phyloP scores from a whole-genome alignment of 2,888 invertebrate species.

The Rhorus exstirpatorius region DNA sequence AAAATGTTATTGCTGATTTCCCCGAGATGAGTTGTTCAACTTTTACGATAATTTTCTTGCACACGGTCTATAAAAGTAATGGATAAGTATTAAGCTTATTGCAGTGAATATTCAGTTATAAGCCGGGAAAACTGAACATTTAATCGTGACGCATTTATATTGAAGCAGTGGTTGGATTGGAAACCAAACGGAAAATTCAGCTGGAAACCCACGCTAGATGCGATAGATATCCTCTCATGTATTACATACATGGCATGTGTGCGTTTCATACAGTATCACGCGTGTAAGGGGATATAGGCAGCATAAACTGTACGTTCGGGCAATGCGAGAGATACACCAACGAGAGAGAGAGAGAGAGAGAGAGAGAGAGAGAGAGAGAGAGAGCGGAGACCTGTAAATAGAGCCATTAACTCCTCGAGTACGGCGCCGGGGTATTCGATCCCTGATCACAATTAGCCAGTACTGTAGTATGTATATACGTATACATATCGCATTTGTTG shows the following conservation, averaged over 20 bases:
- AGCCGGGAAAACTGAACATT: not conserved
- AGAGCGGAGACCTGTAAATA: slow-evolving; percentile 50
- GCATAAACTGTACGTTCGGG: slow-evolving; percentile 17
- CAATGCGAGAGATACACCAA: not conserved
- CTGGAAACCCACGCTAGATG: slow-evolving; percentile 6
- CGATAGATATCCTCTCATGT: slow-evolving; percentile 21
- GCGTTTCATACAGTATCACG: slow-evolving; percentile 15
- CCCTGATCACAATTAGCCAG: slow-evolving; percentile 51
- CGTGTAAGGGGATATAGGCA: slow-evolving; percentile 46
- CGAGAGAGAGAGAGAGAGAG: slow-evolving; percentile 8
- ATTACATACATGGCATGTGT: not conserved
- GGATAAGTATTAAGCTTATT: not conserved
- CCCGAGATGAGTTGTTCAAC: too few relatives aligned
- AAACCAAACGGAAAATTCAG: slow-evolving; percentile 11
- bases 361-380: slow-evolving; percentile 2
- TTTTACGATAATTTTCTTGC: too few relatives aligned
- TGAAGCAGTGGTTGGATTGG: not conserved
- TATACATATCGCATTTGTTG: slow-evolving; percentile 4
- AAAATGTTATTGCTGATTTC: too few relatives aligned
- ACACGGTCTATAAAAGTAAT: too few relatives aligned
- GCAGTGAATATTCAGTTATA: not conserved
- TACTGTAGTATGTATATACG: slow-evolving; percentile 14
- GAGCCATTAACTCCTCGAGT: slow-evolving; percentile 59
- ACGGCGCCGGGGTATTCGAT: slow-evolving; percentile 44
- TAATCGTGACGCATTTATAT: not conserved